Conservation (phyloP, 2,797 vertebrate species). For the Sciaenops ocellatus region DNA sequence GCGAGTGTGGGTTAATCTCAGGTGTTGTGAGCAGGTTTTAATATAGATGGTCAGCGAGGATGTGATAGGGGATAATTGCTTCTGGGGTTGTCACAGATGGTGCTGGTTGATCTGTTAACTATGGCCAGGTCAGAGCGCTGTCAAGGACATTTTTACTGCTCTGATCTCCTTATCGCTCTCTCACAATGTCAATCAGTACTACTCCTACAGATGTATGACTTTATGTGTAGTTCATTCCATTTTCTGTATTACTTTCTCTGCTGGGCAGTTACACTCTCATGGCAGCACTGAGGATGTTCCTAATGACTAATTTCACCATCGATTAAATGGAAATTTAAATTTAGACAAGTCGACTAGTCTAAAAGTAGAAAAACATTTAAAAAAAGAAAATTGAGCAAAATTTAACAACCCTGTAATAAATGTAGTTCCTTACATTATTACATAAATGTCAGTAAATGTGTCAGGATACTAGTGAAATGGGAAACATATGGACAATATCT, state of each 20-base stretch:
- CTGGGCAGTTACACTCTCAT: slow-evolving; percentile 1
- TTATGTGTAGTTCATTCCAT: slow-evolving; percentile 10
- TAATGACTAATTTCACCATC: no score
- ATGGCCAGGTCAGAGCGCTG: slow-evolving; percentile 64
- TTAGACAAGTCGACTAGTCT: no score
- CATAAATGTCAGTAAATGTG: no score
- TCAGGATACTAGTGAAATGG: no score
- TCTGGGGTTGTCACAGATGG: slow-evolving; percentile 85
- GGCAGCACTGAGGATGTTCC: no score
- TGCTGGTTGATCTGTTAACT: slow-evolving; percentile 81
- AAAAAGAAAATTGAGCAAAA: no score
- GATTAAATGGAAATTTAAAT: no score
- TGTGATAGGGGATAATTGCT: slow-evolving; percentile 84
- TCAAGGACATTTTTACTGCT: slow-evolving; percentile 81
- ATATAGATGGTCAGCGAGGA: slow-evolving; percentile 79
- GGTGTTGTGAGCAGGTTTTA: slow-evolving; percentile 83
- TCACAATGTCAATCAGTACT: slow-evolving; percentile 65
- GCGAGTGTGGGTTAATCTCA: slow-evolving; percentile 78
- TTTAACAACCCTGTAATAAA: no score
- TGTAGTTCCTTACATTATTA: no score
- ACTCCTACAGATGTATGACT: slow-evolving; percentile 37
- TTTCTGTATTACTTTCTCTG: slow-evolving; percentile 30
- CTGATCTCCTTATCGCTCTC: slow-evolving; percentile 65
- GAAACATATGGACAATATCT: no score
- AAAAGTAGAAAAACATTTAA: no score